phyloP scores from a whole-genome alignment of 2,888 invertebrate species.

The Polydrusus cervinus region DNA sequence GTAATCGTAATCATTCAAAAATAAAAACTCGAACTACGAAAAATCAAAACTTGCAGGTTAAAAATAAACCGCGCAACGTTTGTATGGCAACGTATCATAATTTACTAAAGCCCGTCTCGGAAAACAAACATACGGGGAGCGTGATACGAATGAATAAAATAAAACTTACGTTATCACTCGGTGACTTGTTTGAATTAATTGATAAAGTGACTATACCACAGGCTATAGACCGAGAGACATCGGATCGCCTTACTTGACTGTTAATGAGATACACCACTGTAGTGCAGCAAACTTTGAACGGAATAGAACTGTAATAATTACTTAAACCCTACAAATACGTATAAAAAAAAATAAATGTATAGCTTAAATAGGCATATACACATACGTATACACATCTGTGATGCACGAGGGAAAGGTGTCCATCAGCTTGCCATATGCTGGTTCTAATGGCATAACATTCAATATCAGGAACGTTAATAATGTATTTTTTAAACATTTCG shows the following conservation, averaged over 20 bases:
- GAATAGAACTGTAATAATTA: not conserved
- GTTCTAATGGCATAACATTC: too few relatives aligned
- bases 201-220: conserved; percentile 28
- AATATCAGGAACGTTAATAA: too few relatives aligned
- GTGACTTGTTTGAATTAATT: conserved; percentile 42
- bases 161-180: conserved; percentile 45
- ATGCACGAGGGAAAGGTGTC: too few relatives aligned
- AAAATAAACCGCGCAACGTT: conserved; percentile 11
- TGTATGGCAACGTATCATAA: conserved; percentile 42
- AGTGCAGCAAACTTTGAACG: not conserved
- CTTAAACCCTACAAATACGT: too few relatives aligned
- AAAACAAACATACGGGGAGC: conserved; percentile 42
- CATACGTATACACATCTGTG: too few relatives aligned
- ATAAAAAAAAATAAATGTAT: too few relatives aligned
- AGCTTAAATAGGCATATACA: too few relatives aligned
- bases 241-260: not conserved
- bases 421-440: too few relatives aligned
- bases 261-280: conserved; percentile 15
- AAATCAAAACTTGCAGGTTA: conserved; percentile 13
- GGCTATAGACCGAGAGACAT: conserved; percentile 36
- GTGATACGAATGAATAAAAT: conserved; percentile 45
- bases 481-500: too few relatives aligned
- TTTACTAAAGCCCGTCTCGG: conserved; percentile 20
- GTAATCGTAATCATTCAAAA: conserved; percentile 21
- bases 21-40: conserved; percentile 2